Base-by-base conservation (phyloP, 2,113 vertebrate species). In the Trochalopteron elliotii region DNA sequence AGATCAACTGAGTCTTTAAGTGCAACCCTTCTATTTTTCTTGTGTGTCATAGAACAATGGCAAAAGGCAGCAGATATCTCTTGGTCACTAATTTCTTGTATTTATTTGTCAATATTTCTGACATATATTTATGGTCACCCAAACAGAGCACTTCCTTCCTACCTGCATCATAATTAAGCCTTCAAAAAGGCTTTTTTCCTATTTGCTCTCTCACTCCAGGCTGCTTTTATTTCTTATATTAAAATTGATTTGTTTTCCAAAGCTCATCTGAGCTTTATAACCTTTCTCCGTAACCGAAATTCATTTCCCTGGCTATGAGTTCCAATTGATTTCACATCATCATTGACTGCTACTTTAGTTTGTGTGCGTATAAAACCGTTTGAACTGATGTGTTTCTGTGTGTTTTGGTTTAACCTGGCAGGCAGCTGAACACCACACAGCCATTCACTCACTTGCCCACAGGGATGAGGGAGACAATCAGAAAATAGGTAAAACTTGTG, bases 301-400 rank as follows among this genome's bases (percentile, higher is more conserved):
- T 57, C 2, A 39, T 86, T 94, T 49, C 81, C 57, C 45, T 86
- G n/a, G 24, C 23, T 93, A 27, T 81, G 45, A 44, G 14, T 92
- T 96, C 74, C 35, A 82, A 7, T 53, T 82, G 75, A 71, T 64
- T 84, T 95, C 83, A n/a, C 59, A 89, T 76, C 89, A 83, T 68
- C 57, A 87, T 89, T 93, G 85, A 83, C 56, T 87, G 63, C 40
- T 83, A 18, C 78, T 65, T 96, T 92, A 56, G 78, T 52, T 76
- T 77, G n/a, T 80, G 30, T 89, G 67, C 61, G 49, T 69, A 53
- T 91, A 92, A 97, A 70, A 70, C 45, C 67, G 7, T 63, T 82
- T 85, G 65, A 86, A 28, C 15, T 74, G 77, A 83, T 17, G 40
- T 89, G 17, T 69, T 94, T 95, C 82, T 69, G 16, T 56, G 47